Evolutionary conservation across 2,888 invertebrate species (phyloP).

Genomic region (Limnephilus auricula): DNA sequence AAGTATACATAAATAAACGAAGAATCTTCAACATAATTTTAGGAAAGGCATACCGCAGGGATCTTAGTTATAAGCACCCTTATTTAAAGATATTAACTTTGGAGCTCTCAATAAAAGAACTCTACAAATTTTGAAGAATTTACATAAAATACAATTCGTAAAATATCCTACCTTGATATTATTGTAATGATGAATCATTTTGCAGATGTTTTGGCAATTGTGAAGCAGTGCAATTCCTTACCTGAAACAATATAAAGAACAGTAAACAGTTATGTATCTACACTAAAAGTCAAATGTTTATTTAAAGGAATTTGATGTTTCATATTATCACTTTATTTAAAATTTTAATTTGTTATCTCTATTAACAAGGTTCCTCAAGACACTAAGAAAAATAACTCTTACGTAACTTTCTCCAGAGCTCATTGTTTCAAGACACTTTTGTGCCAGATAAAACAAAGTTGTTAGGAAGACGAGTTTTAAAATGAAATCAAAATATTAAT

Average conservation of each 20-base stretch:
- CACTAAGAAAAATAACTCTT: neutral
- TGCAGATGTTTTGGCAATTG: neutral
- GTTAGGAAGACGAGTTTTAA: neutral
- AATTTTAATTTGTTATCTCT: neutral
- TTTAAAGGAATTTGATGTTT: neutral
- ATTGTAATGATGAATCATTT: constrained; percentile 28
- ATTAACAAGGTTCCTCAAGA: neutral
- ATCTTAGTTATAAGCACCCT: too few relatives aligned
- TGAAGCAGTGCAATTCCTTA: constrained; percentile 7
- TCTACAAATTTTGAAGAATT: neutral
- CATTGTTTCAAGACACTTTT: neutral
- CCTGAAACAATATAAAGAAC: neutral
- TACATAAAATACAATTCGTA: neutral
- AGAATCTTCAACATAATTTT: neutral
- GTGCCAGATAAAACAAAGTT: neutral
- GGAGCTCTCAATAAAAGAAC: neutral
- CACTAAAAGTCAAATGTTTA: neutral
- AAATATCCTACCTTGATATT: constrained; percentile 26
- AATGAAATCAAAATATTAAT: neutral
- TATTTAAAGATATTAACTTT: neutral
- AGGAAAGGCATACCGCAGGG: too few relatives aligned
- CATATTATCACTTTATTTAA: neutral
- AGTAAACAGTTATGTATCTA: constrained; percentile 2
- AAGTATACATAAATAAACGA: neutral
- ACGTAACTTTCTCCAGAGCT: neutral